phyloP scores from a whole-genome alignment of 2,797 vertebrate genomes.

The Micropoecilia bifurca region DNA sequence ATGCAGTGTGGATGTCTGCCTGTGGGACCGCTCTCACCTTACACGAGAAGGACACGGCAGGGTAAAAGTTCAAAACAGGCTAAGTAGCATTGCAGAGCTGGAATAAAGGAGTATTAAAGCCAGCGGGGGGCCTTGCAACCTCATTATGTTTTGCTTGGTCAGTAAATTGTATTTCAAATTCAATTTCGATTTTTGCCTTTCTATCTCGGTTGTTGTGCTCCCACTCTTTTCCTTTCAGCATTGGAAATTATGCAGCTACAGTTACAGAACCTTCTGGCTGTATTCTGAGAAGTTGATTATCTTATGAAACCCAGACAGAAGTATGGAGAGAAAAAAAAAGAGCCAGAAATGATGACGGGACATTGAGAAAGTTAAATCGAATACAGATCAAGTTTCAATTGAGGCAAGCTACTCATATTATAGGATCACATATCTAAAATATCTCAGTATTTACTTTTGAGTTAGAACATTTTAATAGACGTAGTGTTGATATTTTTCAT shows the following conservation, averaged over 20 bases:
- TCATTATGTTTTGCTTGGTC: slow-evolving; percentile 2
- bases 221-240: neutral
- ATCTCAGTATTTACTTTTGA: neutral
- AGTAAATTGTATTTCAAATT: slow-evolving; percentile 3
- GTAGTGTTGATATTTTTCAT: neutral
- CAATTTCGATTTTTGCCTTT: neutral
- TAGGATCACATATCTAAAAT: neutral
- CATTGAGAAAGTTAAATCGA: neutral
- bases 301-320: neutral
- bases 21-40: slow-evolving; percentile 28
- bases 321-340: neutral
- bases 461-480: neutral
- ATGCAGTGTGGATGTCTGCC: slow-evolving; percentile 43
- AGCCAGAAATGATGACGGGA: neutral
- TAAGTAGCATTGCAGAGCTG: slow-evolving; percentile 27
- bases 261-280: neutral
- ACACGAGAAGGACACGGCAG: slow-evolving; percentile 25
- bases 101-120: slow-evolving; percentile 26
- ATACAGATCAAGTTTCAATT: neutral
- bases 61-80: slow-evolving; percentile 19
- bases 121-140: neutral
- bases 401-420: neutral
- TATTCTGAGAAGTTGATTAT: neutral
- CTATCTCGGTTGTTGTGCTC: neutral
- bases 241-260: neutral